phyloP scores from a whole-genome alignment of 1,140 invertebrate species.

The Lysiphlebus fabarum region DNA sequence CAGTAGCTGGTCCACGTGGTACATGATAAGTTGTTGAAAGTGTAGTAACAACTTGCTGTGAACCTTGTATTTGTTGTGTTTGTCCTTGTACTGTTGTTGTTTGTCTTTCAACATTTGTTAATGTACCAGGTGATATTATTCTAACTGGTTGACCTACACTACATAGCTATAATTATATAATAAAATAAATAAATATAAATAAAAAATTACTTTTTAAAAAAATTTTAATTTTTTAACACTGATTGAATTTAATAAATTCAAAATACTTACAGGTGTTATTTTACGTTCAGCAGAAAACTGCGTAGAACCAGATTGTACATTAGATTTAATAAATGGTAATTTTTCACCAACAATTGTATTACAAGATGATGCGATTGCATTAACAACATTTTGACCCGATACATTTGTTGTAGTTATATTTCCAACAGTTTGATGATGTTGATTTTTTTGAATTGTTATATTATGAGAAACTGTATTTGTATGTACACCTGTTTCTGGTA shows the following conservation, averaged over 20 bases:
- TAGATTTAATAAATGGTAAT: constrained; percentile 45
- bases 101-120: constrained; percentile 49
- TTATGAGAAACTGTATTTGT: constrained; percentile 40
- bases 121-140: constrained; percentile 48
- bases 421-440: constrained; percentile 42
- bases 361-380: constrained; percentile 35
- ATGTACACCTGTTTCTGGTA: constrained; percentile 39
- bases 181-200: too few relatives aligned
- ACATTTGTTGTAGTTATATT: constrained; percentile 47
- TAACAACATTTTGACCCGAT: constrained; percentile 38
- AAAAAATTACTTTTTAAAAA: too few relatives aligned
- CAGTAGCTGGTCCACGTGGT: constrained; percentile 53
- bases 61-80: constrained; percentile 30
- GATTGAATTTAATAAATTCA: too few relatives aligned
- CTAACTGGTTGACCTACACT: constrained; percentile 47
- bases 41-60: constrained; percentile 45
- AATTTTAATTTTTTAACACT: too few relatives aligned
- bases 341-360: constrained; percentile 47
- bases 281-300: constrained; percentile 44
- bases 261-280: constrained; percentile 42
- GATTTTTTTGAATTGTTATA: constrained; percentile 43
- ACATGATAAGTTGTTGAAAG: constrained; percentile 53
- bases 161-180: constrained; percentile 44
- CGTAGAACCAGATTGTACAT: constrained; percentile 38
- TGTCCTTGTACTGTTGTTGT: constrained; percentile 34